Base-by-base conservation (phyloP, 2,113 vertebrate genomes). In the Myodes glareolus region DNA sequence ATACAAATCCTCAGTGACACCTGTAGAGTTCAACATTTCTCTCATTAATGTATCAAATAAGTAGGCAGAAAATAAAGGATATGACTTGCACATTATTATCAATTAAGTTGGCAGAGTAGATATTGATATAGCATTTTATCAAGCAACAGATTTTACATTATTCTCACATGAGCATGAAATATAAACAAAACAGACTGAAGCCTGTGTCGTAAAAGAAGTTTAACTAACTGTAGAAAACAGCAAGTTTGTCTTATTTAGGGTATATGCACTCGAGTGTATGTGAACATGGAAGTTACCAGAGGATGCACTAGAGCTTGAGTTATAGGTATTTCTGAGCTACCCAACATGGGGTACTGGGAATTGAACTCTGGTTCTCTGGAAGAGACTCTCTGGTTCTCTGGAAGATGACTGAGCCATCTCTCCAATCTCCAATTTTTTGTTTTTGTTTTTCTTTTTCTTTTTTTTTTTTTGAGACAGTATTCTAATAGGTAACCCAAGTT, bases 51-150 rank as follows among this genome's bases (percentile, higher is more conserved):
- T 78, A 96, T 45, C 27, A 63, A 82, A 90, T 31, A 87, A 68
- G 21, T 45, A 88, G 21, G 25, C 75, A 93, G 61, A 82, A 96
- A 93, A 19, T 61, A 88, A 52, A 58, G 65, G 6, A 77, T 36
- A 93, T 77, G 68, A 90, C n/a, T 76, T 96, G 47, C 90, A 90
- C 39, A 92, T 87, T 90, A 90, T 55, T 90, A 92, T 58, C 52
- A 58, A 82, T 58, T 52, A 94, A 81, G 58, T 17, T 31, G 39
- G 80, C 55, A 29, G 61, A 94, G 29, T 61, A 58, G 85, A 90
- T 87, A 90, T 39, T n/a, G 55, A 21, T 55, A 58, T 80, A 80
- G 80, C 12, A 92, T 90, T 92, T 78, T 90, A 65, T 7, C 82
- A 85, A 65, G 13, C 82, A 85, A 42, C 1, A 63, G 25, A 39